A percentile compares a stretch with the other conserved stretches of the same genome.
These are phyloP conservation scores for Centroberyx gerrardi DNA, from an alignment of 2,797 vertebrate species.

Conservation along the genomic window DNA sequence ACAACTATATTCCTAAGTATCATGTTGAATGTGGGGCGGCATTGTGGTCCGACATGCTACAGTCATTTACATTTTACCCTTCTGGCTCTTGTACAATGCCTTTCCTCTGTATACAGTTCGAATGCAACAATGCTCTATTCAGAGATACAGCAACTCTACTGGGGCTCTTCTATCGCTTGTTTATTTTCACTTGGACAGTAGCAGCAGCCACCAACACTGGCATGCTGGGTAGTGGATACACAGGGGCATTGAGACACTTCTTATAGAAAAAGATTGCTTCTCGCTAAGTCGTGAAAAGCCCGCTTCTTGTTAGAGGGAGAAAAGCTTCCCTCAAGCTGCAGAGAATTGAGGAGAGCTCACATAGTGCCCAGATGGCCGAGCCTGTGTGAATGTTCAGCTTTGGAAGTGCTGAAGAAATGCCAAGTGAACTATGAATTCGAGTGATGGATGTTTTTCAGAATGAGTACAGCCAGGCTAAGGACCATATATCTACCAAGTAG, in stretches of 20 bases:
- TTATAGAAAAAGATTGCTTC: constrained; percentile 39
- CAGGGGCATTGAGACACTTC: constrained; percentile 36
- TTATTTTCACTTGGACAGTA: constrained; percentile 50
- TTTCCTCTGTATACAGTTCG: constrained; percentile 48
- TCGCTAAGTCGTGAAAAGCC: constrained; percentile 52
- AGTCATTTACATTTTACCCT: constrained; percentile 32
- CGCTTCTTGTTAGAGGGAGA: constrained; percentile 55
- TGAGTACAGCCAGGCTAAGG: constrained; percentile 11
- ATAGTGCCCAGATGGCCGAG: constrained; percentile 57
- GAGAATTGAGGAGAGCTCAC: constrained; percentile 38
- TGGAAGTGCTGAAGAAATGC: constrained; percentile 38
- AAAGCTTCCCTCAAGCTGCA: constrained; percentile 39
- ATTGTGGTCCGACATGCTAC: constrained; percentile 39
- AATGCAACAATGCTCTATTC: constrained; percentile 56
- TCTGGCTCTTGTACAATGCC: constrained; percentile 51
- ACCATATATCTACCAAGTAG: constrained; percentile 1
- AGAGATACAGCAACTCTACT: constrained; percentile 40
- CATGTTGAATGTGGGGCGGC: constrained; percentile 11
- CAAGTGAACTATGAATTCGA: constrained; percentile 30
- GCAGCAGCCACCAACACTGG: constrained; percentile 38
- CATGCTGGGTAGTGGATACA: constrained; percentile 25
- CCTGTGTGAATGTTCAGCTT: constrained; percentile 39
- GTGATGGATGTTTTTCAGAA: constrained; percentile 41
- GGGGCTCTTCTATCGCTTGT: constrained; percentile 47
- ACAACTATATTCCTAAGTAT: not conserved